Base-by-base conservation (phyloP, 2,797 vertebrate species). In the Fistularia commersonii region DNA sequence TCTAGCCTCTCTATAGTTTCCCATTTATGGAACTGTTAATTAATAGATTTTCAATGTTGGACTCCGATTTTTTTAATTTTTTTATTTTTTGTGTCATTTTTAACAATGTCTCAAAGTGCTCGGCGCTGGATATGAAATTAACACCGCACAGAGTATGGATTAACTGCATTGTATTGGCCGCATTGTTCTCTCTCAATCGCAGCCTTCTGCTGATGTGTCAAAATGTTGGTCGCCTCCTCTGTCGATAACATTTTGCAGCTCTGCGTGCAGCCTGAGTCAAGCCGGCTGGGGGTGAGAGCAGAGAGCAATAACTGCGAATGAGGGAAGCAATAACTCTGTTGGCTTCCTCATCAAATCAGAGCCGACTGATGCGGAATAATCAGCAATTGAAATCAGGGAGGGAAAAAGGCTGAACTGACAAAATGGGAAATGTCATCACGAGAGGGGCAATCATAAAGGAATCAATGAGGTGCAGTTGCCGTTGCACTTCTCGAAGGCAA, bases 361-460 rank as follows among this genome's bases (percentile, higher is more conserved):
- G 68, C 50, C 34, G 61, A 77, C 80, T 81, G 84, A 86, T 79
- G 78, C 58, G 47, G 70, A 86, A 87, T 87, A 88, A 89, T 90
- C 87, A 87, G 84, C 81, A 78, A 80, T 72, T 74, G 80, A 85
- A 88, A 89, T 89, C 86, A 83, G 72, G 60, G 47, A 48, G 60
- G 67, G 49, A 54, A 60, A 80, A 81, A 85, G 48, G 87, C 84
- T 87, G 84, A 88, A 78, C 71, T 76, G 80, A 82, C 86, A 82
- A 86, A 89, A 88, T 81, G 69, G 69, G 78, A 85, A 89, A 88
- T 87, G 85, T 81, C 86, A 87, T 84, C 76, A 79, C 63, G 83
- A 83, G 67, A 66, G 51, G 72, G 73, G 68, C 77, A 82, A 79
- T 87, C 82, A 88, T 78, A 85, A 79, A 82, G 51, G 61, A 80